Percentiles rank a stretch among this genome's conserved stretches.
phyloP scores from a whole-genome alignment of 2,888 invertebrate species.

The Orthosia gothica region DNA sequence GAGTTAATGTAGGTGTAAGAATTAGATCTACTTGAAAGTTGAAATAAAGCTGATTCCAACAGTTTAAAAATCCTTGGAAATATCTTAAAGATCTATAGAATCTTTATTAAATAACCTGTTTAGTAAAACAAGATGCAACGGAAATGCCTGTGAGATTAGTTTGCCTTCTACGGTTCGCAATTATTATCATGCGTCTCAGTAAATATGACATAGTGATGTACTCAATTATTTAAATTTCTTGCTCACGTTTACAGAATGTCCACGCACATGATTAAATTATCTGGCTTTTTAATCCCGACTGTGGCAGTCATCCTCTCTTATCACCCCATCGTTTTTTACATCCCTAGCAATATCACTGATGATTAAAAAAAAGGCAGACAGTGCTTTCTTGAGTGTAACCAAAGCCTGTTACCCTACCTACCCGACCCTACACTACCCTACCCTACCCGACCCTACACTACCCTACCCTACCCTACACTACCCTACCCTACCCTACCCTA shows the following conservation, averaged over 20 bases:
- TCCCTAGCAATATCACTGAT: not conserved
- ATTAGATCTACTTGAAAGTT: not conserved
- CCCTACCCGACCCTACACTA: too few species aligned
- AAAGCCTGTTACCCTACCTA: not conserved
- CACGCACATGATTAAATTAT: not conserved
- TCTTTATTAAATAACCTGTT: not conserved
- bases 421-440: too few species aligned
- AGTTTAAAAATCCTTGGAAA: not conserved
- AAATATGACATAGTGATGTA: conserved; percentile 11
- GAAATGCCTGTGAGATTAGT: conserved; percentile 35
- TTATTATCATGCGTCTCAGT: conserved; percentile 5
- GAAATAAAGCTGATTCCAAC: not conserved
- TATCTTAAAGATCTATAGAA: not conserved
- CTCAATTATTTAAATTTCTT: not conserved
- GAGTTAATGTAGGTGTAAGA: not conserved
- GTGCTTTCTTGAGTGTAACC: not conserved
- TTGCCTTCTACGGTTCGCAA: conserved; percentile 16
- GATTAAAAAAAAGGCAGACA: not conserved
- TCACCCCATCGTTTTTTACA: not conserved
- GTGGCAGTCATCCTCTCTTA: not conserved
- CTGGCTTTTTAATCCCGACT: not conserved
- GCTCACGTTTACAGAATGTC: not conserved
- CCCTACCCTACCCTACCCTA: too few species aligned
- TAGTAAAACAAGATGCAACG: conserved; percentile 23
- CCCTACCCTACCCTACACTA: too few species aligned